These are phyloP conservation scores for Eupsittula cactorum DNA, from an alignment of 2,113 vertebrate species.

Conservation along the genomic window DNA sequence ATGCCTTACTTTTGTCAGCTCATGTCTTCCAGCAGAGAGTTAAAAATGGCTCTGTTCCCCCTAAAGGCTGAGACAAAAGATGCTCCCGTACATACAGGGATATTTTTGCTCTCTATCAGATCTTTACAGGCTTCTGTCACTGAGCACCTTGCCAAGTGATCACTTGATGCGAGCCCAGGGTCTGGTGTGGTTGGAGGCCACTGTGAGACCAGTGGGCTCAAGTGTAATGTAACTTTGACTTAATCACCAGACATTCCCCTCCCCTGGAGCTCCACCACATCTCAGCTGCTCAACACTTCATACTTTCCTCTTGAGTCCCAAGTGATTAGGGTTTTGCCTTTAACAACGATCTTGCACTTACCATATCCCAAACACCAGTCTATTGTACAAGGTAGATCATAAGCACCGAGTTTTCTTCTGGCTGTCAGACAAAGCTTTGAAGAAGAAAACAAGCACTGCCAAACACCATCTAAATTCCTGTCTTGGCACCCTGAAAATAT, in stretches of 20 bases:
- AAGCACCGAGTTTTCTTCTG: background rate
- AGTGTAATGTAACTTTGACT: accelerated
- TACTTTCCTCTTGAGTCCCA: background rate
- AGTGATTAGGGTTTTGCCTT: background rate
- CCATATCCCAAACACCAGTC: background rate
- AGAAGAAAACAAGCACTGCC: background rate
- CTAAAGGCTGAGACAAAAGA: background rate
- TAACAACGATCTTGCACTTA: background rate
- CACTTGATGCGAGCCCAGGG: accelerated
- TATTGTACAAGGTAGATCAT: accelerated
- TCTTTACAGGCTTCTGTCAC: background rate
- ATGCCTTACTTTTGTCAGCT: background rate
- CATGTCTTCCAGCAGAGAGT: background rate
- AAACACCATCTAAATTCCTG: background rate
- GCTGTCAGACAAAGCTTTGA: background rate
- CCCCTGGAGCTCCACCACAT: background rate
- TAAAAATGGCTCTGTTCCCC: background rate
- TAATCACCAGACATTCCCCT: background rate
- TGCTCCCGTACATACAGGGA: background rate
- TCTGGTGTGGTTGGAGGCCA: background rate
- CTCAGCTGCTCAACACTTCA: background rate
- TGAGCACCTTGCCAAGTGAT: background rate
- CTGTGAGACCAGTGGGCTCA: background rate
- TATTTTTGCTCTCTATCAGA: background rate
- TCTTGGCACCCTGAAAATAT: background rate